Conservation (phyloP, 2,113 vertebrate species). For the Holacanthus passer region DNA sequence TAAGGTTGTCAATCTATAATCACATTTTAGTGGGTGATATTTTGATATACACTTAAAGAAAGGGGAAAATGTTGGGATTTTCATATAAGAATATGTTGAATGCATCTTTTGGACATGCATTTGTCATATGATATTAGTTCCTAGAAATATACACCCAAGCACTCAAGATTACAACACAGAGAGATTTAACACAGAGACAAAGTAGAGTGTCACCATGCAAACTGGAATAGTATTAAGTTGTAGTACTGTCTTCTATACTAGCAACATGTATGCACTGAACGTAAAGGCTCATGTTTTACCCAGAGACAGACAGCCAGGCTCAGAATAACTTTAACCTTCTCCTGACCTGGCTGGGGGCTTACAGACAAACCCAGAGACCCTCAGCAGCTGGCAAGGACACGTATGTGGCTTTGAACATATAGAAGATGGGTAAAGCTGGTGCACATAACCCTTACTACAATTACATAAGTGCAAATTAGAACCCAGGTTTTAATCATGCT, state of each 20-base stretch:
- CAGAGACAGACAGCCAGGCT: slow-evolving; percentile 54
- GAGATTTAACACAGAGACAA: not conserved
- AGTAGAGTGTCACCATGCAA: not conserved
- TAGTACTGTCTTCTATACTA: not conserved
- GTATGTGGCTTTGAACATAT: slow-evolving; percentile 32
- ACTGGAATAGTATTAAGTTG: not conserved
- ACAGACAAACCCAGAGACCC: slow-evolving; percentile 43
- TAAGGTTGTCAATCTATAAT: not conserved
- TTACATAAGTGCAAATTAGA: not conserved
- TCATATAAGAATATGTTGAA: not conserved
- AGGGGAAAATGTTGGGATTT: not conserved
- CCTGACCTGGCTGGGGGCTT: slow-evolving; percentile 41
- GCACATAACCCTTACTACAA: not conserved
- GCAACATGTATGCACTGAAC: not conserved
- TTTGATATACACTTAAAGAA: not conserved
- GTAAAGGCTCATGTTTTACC: slow-evolving; percentile 47
- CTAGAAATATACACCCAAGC: not conserved
- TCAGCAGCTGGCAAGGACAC: slow-evolving; percentile 53
- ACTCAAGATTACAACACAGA: not conserved
- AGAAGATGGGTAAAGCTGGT: not conserved
- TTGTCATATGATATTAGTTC: not conserved
- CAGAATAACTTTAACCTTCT: slow-evolving; percentile 73
- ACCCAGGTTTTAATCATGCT: not conserved
- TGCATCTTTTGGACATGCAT: not conserved
- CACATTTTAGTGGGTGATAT: not conserved